Evolutionary conservation across 2,888 invertebrate species (phyloP), one percentile per base, ranked within the genome.

Genomic region (Arctia plantaginis): DNA sequence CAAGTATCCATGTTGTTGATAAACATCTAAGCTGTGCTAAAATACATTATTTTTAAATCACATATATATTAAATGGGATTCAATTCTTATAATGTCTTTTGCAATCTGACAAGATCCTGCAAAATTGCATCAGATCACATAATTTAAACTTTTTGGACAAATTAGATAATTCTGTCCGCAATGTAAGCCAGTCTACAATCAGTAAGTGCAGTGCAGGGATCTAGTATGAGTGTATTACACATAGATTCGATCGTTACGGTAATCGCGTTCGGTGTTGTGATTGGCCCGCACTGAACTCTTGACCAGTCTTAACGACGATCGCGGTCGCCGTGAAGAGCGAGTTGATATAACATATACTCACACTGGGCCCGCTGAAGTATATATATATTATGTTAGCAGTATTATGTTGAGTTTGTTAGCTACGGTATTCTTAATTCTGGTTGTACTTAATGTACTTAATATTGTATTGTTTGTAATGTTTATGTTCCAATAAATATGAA

Each of bases 371-470:
- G 23, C 10, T 55, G 51, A 23, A 41, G 7, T 23, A 30, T 71
- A 68, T 33, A 7, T 66, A 59, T 70, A 77, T 66, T 74, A 51
- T 55, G 51, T 77, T 72, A 81, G 82, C 87, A 87, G 87, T 87
- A 87, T 87, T 87, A 87, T 65, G 81, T 85, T 84, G 76, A 65
- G 68, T 71, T 75, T 71, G 47, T 72, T 76, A 73, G 78, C 79
- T 41, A 41, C 47, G 44, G 41, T 69, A 69, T 64, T 85, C 81
- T 78, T 76, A 55, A 71, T 72, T 72, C 66, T 76, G 75, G 78
- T 81, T 81, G 82, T 85, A 86, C 81, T 86, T 83, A 86, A 83
- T 81, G 82, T 85, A 86, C 82, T 86, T 84, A 86, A 84, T 79
- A 75, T 81, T 79, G 74, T 77, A 83, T 74, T 72, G 79, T 80